Conservation (phyloP, 2,888 invertebrate genomes). For the Drosophila flavopinicola region DNA sequence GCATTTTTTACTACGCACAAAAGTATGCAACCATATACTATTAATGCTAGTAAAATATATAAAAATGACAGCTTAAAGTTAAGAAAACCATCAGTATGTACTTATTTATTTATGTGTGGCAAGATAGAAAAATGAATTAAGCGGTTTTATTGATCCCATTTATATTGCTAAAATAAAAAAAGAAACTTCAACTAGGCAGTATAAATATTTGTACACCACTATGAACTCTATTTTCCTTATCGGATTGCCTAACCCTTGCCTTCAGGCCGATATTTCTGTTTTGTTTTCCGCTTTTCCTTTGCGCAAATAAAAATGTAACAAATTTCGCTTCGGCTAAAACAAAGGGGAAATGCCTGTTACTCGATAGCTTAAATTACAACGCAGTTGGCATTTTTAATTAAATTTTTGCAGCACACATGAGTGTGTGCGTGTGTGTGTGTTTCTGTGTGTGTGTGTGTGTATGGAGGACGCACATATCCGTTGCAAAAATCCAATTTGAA, state of each 20-base stretch:
- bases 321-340: neutral
- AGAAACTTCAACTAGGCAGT: neutral
- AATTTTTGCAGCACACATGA: conserved; percentile 33
- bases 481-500: conserved; percentile 66
- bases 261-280: conserved; percentile 1
- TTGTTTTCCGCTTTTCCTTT: neutral
- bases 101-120: neutral
- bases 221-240: neutral
- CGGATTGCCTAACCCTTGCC: neutral
- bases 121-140: neutral
- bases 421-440: conserved; percentile 1
- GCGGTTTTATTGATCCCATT: neutral
- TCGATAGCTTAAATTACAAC: conserved; percentile 30
- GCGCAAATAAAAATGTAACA: neutral
- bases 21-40: conserved; percentile 43
- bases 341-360: conserved; percentile 5
- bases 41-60: conserved; percentile 14
- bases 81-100: neutral
- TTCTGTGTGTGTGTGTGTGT: conserved; percentile 6
- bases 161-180: neutral
- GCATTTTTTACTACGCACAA: conserved; percentile 35
- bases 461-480: conserved; percentile 41
- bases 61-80: conserved; percentile 15
- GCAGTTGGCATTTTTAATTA: conserved; percentile 48
- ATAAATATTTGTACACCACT: neutral